Base-by-base conservation (phyloP, 2,797 vertebrate genomes). In the Platyrinchus mystaceus region DNA sequence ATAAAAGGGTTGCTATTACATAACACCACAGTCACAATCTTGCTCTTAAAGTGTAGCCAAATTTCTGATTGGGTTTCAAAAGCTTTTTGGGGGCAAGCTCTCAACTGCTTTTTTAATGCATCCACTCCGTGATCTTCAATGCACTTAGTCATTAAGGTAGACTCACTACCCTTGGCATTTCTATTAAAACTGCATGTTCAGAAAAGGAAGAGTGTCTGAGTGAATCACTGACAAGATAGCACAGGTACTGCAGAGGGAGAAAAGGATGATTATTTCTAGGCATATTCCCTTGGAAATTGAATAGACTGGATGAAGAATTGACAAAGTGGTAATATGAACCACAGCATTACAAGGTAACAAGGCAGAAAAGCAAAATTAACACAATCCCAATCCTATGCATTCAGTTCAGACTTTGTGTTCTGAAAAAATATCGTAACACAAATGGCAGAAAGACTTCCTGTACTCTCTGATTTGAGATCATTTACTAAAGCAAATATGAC, bases 181-280 rank as follows among this genome's bases (percentile, higher is more conserved):
- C 93, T 93, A 74, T 89, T 94, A 93, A 94, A 94, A 88, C 36
- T 49, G 28, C 81, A n/a, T 67, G 70, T 84, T 94, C 70, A 67
- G 70, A 56, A 68, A 73, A 87, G 44, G 77, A 89, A 36, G 8
- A 47, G 56, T 41, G 64, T 56, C 83, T 84, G 70, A 89, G 21
- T 76, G 90, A 95, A 79, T 84, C 84, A 95, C 68, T 96, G 90
- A 84, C 11, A 50, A 73, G 69, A 81, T 95, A 79, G 49, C 14
- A 36, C 44, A 93, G 69, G 47, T 92, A 62, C 37, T 27, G 47
- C 23, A 89, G 69, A 91, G 24, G 32, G 21, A 34, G 18, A 79
- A 81, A 95, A 69, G 67, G 26, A 59, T 74, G 12, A 90, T 91
- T 93, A 73, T 94, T 94, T 96, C 52, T 74, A 62, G 50, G 43